These are phyloP conservation scores for Pachyuromys duprasi DNA, from an alignment of 2,797 vertebrate species.

Conservation along the genomic window DNA sequence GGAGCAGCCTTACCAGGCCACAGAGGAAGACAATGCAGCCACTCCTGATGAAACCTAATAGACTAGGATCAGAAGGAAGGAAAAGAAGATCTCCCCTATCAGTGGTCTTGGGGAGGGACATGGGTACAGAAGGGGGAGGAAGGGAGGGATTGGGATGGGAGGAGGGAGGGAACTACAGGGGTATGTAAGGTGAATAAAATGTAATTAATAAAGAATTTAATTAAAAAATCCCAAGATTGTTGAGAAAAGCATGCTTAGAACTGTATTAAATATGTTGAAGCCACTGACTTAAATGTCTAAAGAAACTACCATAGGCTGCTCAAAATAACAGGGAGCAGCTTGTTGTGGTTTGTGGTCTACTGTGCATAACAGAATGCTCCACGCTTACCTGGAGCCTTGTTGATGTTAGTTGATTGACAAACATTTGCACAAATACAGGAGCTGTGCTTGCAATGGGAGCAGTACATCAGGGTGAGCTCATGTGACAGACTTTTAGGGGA, in stretches of 20 bases:
- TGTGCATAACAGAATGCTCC: not conserved
- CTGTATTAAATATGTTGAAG: not conserved
- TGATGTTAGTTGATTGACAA: conserved; percentile 25
- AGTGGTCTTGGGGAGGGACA: too few relatives aligned
- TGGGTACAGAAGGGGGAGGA: too few relatives aligned
- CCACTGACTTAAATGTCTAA: not conserved
- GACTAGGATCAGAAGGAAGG: too few relatives aligned
- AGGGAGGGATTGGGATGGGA: too few relatives aligned
- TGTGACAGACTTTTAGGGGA: conserved; percentile 15
- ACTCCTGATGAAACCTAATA: too few relatives aligned
- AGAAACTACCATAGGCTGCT: not conserved
- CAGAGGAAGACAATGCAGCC: too few relatives aligned
- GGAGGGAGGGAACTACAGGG: too few relatives aligned
- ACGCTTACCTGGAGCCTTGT: not conserved
- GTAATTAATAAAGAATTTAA: too few relatives aligned
- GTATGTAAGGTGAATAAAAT: too few relatives aligned
- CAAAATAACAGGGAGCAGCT: not conserved
- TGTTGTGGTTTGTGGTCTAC: not conserved
- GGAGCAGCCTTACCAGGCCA: too few relatives aligned
- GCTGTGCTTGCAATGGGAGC: not conserved
- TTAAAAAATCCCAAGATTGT: not conserved
- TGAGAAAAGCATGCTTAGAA: not conserved
- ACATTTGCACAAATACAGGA: not conserved
- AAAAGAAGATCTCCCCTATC: too few relatives aligned
- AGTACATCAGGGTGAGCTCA: not conserved